Base-by-base conservation (phyloP, 2,113 vertebrate genomes). In the Burhinus oedicnemus region DNA sequence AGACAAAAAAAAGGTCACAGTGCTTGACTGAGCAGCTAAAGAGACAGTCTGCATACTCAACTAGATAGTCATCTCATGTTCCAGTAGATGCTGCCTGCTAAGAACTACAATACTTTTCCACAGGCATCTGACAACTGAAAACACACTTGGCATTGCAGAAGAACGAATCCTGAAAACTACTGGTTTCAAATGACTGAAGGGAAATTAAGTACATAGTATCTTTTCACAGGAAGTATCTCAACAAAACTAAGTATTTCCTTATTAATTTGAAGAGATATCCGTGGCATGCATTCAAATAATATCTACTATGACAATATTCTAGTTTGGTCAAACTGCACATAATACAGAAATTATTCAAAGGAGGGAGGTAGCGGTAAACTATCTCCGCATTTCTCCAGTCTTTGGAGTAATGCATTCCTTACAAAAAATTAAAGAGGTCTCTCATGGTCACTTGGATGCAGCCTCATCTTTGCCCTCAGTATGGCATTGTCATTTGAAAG, bases 1-100 rank as follows among this genome's bases (percentile, higher is more conserved):
- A 83, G 80, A 83, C 15, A 94, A 87, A 97, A 97, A 94, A 87
- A 97, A 97, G 96, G 91, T 93, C 93, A 88, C 21, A 40, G 36
- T 68, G 51, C 40, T 91, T 89, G 76, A 70, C 52, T 89, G 55
- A 80, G 72, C 60, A 85, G 49, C 36, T 95, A 79, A 66, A 91
- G 70, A 88, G 89, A 95, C n/a, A 93, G 83, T 62, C 61, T 94
- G 49, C 87, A 87, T 38, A 72, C 66, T 57, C 69, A 74, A 51
- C 51, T 23, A 36, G 32, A 57, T 30, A 55, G 44, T 81, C 36
- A 76, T 80, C n/a, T 26, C 32, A 51, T 77, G 65, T 75, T 75
- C 36, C 42, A 90, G 36, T 62, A 93, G 77, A 34, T 92, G n/a
- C 26, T 78, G 64, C 60, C 68, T 90, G 12, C 22, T 77, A 65